Conservation (phyloP, 2,797 vertebrate genomes). For the Diplodus sargus region DNA sequence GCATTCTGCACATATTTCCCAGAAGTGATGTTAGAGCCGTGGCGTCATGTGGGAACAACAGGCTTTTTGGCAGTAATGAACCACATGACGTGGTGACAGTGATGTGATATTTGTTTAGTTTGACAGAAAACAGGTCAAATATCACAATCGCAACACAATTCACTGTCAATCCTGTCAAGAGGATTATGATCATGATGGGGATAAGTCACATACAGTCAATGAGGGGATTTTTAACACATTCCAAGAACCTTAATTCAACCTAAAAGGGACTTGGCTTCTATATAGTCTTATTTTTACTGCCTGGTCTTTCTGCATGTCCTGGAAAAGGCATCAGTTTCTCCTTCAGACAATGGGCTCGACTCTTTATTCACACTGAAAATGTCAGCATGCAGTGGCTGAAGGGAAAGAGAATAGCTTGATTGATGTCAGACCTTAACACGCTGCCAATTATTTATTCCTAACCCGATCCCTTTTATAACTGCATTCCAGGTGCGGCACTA, state of each 20-base stretch:
- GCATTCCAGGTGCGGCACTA: constrained; percentile 33
- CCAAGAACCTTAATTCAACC: constrained; percentile 14
- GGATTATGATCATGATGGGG: constrained; percentile 4
- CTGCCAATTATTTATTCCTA: constrained; percentile 22
- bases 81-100: constrained; percentile 9
- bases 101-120: constrained; percentile 25
- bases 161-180: background rate
- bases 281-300: constrained; percentile 23
- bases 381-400: constrained; percentile 41
- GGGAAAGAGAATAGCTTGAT: constrained; percentile 25
- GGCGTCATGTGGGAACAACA: constrained; percentile 32
- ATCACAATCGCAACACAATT: constrained; percentile 13
- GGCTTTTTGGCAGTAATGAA: constrained; percentile 13
- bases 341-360: constrained; percentile 16
- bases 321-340: constrained; percentile 39
- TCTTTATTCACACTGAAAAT: constrained; percentile 51
- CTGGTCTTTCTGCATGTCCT: constrained; percentile 19
- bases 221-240: background rate
- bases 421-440: constrained; percentile 32
- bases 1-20: constrained; percentile 29
- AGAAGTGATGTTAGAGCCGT: constrained; percentile 7
- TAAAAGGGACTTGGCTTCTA: constrained; percentile 15
- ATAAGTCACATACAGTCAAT: background rate
- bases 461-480: constrained; percentile 11
- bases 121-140: constrained; percentile 19